phyloP scores from a whole-genome alignment of 2,797 vertebrate species.

The Gallirallus australis region DNA sequence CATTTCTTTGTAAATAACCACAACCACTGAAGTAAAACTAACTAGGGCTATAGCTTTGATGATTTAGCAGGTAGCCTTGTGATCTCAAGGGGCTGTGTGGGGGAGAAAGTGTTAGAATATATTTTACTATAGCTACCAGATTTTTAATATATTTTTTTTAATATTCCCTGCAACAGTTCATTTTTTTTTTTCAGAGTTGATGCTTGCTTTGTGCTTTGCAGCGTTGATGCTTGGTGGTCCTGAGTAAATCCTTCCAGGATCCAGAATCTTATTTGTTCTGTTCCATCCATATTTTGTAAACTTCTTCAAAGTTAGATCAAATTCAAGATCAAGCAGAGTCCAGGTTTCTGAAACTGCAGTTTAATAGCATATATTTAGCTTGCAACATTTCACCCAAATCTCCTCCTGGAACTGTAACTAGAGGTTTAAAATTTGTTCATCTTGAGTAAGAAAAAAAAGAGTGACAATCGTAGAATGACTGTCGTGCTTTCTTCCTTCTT shows the following conservation, averaged over 20 bases:
- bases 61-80: neutral
- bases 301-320: neutral
- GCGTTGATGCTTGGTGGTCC: neutral
- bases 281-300: neutral
- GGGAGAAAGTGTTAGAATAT: neutral
- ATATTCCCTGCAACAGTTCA: neutral
- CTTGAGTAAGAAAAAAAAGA: neutral
- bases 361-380: neutral
- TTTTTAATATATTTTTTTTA: neutral
- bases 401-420: neutral
- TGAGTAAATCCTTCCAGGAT: neutral
- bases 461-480: neutral
- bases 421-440: neutral
- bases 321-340: neutral
- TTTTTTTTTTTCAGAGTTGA: neutral
- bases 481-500: neutral
- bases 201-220: neutral
- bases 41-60: neutral
- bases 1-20: slow-evolving; percentile 42
- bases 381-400: neutral
- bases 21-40: neutral
- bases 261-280: neutral
- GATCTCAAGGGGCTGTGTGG: neutral
- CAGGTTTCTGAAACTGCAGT: neutral
- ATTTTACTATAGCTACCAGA: neutral